Evolutionary conservation across 2,888 invertebrate species (phyloP), one percentile per base, ranked within the genome.

Genomic region (Chrysodeixis includens): DNA sequence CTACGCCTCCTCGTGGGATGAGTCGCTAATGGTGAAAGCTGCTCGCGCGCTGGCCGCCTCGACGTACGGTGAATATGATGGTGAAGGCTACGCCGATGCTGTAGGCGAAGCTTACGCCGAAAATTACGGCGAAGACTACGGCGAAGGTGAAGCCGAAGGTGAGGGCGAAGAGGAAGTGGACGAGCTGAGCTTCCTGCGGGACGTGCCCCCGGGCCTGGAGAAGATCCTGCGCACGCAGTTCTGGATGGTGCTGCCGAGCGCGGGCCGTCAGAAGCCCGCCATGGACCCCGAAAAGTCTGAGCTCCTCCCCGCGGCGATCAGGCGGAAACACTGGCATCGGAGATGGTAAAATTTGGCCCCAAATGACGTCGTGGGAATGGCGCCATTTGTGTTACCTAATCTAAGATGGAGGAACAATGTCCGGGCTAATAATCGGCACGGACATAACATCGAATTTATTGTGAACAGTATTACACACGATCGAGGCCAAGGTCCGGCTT

Each of bases 1-100:
- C 1, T 69, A 76, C 54, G 65, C 75, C 1, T 60, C 62, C 1
- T 77, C 69, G 1, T 75, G 78, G 74, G 51, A 56, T 10, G 53
- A 58, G 14, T 72, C 75, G 0, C 56, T 75, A 14, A 35, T 72
- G 20, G 22, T 72, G 18, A 54, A 40, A 51, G 76, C 72, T 46
- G 71, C 71, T 14, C 63, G 55, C 46, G 26, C 70, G 30, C 71
- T 75, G 8, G 71, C 76, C 6, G 18, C 44, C 9, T 57, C 72
- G 1, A 56, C 20, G 5, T 2, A 18, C 26, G 26, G 6, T 8
- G 56, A 53, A 1, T n/a, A n/a, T n/a, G n/a, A n/a, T n/a, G n/a
- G n/a, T n/a, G n/a, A n/a, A n/a, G n/a, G n/a, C n/a, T n/a, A n/a
- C n/a, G n/a, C n/a, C n/a, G n/a, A n/a, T n/a, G n/a, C n/a, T n/a